These are phyloP conservation scores for Ceyx cyanopectus DNA, from an alignment of 2,113 vertebrate species.

Conservation along the genomic window DNA sequence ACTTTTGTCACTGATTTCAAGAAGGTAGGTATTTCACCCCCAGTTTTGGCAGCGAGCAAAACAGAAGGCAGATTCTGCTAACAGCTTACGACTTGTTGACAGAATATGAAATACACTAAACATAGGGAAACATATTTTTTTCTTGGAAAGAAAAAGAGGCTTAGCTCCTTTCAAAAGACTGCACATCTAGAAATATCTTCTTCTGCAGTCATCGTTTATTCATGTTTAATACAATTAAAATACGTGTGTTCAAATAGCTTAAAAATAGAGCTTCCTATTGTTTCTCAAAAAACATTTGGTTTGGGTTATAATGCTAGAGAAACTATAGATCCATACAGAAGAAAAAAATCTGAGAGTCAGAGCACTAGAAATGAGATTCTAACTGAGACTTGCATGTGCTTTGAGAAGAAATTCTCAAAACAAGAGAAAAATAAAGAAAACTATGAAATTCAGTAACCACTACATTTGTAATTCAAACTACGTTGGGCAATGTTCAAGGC, in stretches of 20 bases:
- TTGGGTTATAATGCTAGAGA: slow-evolving; percentile 17
- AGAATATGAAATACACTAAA: slow-evolving; percentile 38
- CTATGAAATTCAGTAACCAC: not conserved
- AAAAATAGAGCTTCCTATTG: not conserved
- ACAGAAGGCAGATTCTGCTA: slow-evolving; percentile 35
- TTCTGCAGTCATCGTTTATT: not conserved
- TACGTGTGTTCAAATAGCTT: not conserved
- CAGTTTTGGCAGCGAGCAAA: not conserved
- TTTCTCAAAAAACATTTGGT: slow-evolving; percentile 14
- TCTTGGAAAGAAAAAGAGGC: slow-evolving; percentile 11
- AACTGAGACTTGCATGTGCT: not conserved
- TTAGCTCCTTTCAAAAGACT: slow-evolving; percentile 30
- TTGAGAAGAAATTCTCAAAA: not conserved
- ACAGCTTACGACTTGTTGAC: slow-evolving; percentile 25
- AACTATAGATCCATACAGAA: not conserved
- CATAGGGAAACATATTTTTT: slow-evolving; percentile 13
- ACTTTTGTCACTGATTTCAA: slow-evolving; percentile 12
- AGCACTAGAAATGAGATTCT: not conserved
- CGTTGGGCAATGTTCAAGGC: not conserved
- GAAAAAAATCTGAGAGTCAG: not conserved
- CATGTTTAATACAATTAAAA: not conserved
- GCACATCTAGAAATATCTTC: not conserved
- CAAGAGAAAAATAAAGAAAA: not conserved
- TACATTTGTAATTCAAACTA: not conserved
- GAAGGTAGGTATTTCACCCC: not conserved